A percentile compares a stretch with the other conserved stretches of the same genome.
These are phyloP conservation scores for Chrysotoxum bicinctum DNA, from an alignment of 2,888 invertebrate species.

Conservation along the genomic window DNA sequence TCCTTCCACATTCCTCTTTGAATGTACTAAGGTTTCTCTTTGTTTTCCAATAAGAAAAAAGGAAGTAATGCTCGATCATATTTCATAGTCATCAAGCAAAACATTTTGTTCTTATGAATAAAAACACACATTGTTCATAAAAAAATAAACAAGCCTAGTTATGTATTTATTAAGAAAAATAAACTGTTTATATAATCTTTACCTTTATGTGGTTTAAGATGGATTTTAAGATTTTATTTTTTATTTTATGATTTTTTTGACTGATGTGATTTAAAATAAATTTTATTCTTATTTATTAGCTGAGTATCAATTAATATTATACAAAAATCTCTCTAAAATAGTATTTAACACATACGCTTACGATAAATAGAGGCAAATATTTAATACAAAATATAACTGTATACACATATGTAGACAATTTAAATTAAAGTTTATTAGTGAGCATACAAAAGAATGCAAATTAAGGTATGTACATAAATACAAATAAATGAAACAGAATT, in stretches of 20 bases:
- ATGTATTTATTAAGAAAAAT: neutral
- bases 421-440: neutral
- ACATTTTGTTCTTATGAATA: neutral
- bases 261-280: neutral
- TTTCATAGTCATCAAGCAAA: neutral
- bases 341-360: neutral
- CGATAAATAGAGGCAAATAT: constrained; percentile 1
- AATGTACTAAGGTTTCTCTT: neutral
- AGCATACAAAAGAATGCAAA: neutral
- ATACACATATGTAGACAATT: neutral
- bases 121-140: neutral
- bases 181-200: neutral
- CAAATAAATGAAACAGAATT: neutral
- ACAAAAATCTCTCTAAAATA: neutral
- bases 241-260: neutral
- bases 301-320: neutral
- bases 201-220: neutral
- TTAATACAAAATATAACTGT: neutral
- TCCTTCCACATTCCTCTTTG: neutral
- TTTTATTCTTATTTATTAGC: neutral
- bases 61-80: neutral
- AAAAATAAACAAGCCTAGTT: neutral
- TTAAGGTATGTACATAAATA: neutral
- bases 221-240: neutral
- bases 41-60: neutral